Percentiles rank a stretch among this genome's conserved stretches.
phyloP scores from a whole-genome alignment of 2,888 invertebrate genomes.

The Cephus pulcher region DNA sequence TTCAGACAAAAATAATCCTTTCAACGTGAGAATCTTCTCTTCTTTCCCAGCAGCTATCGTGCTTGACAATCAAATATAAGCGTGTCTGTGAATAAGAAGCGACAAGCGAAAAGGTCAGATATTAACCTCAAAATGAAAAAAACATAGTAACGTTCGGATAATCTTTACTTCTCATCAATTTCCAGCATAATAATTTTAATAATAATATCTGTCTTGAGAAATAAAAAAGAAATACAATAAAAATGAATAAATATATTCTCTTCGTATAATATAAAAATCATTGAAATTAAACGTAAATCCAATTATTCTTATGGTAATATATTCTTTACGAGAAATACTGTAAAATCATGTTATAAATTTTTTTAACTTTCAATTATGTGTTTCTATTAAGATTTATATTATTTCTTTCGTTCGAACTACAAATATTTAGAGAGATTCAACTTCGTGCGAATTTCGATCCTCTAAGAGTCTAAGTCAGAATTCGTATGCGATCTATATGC shows the following conservation, averaged over 20 bases:
- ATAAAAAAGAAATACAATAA: not conserved
- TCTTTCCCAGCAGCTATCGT: not conserved
- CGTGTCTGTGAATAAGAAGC: not conserved
- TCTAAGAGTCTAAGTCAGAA: not conserved
- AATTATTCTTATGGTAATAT: not conserved
- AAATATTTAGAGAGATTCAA: too few relatives aligned
- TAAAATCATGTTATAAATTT: not conserved
- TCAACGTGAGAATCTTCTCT: not conserved
- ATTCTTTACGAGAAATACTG: not conserved
- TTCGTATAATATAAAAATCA: not conserved
- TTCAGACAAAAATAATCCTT: not conserved
- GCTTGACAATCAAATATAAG: not conserved
- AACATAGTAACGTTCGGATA: not conserved
- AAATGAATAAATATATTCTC: not conserved
- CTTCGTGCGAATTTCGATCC: not conserved
- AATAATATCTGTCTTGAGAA: not conserved
- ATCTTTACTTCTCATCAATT: not conserved
- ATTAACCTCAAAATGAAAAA: not conserved
- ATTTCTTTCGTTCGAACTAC: too few relatives aligned
- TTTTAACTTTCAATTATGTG: not conserved
- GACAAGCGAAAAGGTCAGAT: not conserved
- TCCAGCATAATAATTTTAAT: not conserved
- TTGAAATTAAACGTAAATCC: not conserved
- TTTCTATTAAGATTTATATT: not conserved
- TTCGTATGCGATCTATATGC: not conserved